Percentiles rank a stretch among this genome's conserved stretches.
Evolutionary conservation across 2,888 invertebrate species (phyloP).

Genomic region (Eucera pruinosa): DNA sequence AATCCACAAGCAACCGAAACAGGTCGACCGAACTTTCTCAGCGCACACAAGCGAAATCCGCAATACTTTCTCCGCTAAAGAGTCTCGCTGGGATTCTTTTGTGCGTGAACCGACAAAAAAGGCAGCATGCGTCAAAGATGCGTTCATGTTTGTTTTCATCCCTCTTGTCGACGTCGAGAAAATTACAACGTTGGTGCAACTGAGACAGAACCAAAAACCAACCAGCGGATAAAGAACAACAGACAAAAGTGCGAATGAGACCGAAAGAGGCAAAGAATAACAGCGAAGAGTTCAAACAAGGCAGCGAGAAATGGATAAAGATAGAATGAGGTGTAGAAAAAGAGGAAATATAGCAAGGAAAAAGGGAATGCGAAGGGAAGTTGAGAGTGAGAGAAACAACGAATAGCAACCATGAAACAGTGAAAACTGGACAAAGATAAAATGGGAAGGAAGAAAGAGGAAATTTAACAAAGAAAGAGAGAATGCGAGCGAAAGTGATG

Average conservation of each 20-base stretch:
- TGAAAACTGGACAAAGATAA: too few species aligned
- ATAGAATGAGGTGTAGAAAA: neutral
- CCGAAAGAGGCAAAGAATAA: neutral
- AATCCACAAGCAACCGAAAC: slow-evolving; percentile 7
- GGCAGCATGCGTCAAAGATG: slow-evolving; percentile 36
- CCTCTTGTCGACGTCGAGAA: slow-evolving; percentile 4
- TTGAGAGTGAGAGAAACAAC: too few species aligned
- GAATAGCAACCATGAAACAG: too few species aligned
- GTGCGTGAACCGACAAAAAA: slow-evolving; percentile 12
- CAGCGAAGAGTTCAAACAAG: too few species aligned
- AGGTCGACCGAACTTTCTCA: slow-evolving; percentile 1
- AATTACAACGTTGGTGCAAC: slow-evolving; percentile 1
- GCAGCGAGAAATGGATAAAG: neutral
- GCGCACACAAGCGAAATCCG: neutral
- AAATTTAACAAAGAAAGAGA: too few species aligned
- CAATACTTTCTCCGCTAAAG: slow-evolving; percentile 21
- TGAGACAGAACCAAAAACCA: neutral
- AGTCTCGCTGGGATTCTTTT: slow-evolving; percentile 24
- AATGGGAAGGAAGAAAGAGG: too few species aligned
- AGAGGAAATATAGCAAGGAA: too few species aligned
- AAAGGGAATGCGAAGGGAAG: neutral
- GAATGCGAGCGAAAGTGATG: too few species aligned
- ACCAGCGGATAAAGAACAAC: too few species aligned
- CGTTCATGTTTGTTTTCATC: slow-evolving; percentile 29
- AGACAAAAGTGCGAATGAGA: too few species aligned